Percentiles rank a stretch among this genome's conserved stretches.
Evolutionary conservation across 2,888 invertebrate genomes (phyloP).

Genomic region (Norana najaformis): DNA sequence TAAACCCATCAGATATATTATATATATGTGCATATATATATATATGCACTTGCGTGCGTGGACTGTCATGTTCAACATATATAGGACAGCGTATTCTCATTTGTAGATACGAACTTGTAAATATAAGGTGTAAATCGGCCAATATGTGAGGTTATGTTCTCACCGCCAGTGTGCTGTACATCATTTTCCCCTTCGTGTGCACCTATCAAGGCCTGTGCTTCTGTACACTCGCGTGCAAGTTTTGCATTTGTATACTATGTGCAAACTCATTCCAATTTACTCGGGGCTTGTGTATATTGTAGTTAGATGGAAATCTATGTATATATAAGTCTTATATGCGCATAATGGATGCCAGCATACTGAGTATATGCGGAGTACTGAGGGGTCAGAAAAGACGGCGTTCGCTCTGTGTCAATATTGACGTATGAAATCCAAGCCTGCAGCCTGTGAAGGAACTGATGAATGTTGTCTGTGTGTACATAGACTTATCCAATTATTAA

Average conservation of each 20-base stretch:
- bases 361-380: neutral
- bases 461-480: slow-evolving; percentile 3
- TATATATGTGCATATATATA: too few relatives aligned
- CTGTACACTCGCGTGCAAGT: neutral
- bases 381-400: neutral
- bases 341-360: neutral
- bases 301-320: neutral
- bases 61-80: neutral
- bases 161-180: neutral
- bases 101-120: neutral
- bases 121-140: neutral
- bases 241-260: slow-evolving; percentile 13
- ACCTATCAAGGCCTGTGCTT: neutral
- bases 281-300: neutral
- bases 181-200: neutral
- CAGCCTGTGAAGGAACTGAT: slow-evolving; percentile 16
- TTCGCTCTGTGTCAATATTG: slow-evolving; percentile 15
- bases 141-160: neutral
- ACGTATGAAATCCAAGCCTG: slow-evolving; percentile 22
- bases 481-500: slow-evolving; percentile 25
- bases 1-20: neutral
- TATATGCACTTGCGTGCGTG: neutral
- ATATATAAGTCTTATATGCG: neutral
- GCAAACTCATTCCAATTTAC: neutral
- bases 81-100: neutral